phyloP scores from a whole-genome alignment of 2,797 vertebrate genomes.

The Urosaurus nigricauda region DNA sequence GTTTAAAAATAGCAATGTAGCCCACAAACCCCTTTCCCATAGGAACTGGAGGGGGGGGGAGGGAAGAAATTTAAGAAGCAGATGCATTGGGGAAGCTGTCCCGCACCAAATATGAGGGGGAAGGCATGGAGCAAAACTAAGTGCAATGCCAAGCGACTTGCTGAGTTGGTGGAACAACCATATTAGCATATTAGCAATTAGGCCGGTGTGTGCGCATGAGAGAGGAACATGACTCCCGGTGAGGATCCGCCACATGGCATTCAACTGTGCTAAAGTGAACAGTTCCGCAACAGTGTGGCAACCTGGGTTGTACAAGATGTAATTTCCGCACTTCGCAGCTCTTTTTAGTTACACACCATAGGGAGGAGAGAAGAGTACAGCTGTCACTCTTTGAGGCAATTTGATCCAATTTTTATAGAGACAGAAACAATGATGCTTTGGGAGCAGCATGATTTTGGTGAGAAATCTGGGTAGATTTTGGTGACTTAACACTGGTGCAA shows the following conservation, averaged over 20 bases:
- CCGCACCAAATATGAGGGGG: accelerated
- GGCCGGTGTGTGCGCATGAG: not conserved
- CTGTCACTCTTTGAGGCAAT: not conserved
- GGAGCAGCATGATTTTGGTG: not conserved
- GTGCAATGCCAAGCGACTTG: accelerated
- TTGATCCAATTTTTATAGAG: not conserved
- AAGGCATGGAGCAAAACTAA: not conserved
- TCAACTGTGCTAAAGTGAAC: slow-evolving; percentile 44
- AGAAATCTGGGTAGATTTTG: no score
- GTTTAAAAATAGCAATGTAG: not conserved
- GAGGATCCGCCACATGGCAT: not conserved
- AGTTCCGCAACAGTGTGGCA: slow-evolving; percentile 32
- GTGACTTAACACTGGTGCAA: no score
- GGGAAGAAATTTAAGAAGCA: not conserved
- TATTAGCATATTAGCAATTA: slow-evolving; percentile 71
- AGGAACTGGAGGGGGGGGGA: not conserved
- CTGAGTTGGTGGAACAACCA: slow-evolving; percentile 11
- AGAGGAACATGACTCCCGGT: slow-evolving; percentile 5
- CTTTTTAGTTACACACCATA: not conserved
- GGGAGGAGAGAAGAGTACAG: not conserved
- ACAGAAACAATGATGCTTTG: no score
- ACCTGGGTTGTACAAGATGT: slow-evolving; percentile 42
- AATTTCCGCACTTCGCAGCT: slow-evolving; percentile 38
- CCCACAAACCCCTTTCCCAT: not conserved
- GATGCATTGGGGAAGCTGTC: accelerated